Evolutionary conservation across 2,797 vertebrate species (phyloP).

Genomic region (Oreonectes daqikongensis): DNA sequence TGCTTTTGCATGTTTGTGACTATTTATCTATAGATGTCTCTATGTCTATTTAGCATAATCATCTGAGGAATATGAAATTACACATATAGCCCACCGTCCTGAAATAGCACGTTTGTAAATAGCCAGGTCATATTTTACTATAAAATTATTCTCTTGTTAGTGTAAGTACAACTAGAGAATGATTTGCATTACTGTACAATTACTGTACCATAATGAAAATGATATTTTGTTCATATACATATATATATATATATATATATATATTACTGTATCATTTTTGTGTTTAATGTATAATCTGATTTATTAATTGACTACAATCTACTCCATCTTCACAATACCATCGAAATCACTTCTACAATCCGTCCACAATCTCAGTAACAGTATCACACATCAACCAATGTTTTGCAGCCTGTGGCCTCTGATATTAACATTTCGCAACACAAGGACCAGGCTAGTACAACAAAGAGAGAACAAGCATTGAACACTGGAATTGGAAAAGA

Average conservation of each 20-base stretch:
- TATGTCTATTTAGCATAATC: no score
- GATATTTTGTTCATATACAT: neutral
- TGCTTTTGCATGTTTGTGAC: constrained; percentile 8
- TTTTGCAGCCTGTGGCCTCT: constrained; percentile 43
- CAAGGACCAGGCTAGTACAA: constrained; percentile 60
- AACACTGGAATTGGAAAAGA: constrained; percentile 57
- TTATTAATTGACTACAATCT: neutral
- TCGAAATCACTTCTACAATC: neutral
- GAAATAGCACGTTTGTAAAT: neutral
- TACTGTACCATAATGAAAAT: neutral
- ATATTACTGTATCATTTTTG: neutral
- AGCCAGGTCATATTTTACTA: neutral
- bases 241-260: no score
- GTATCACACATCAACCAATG: neutral
- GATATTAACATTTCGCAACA: constrained; percentile 65
- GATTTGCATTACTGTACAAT: no score
- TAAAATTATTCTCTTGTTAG: no score
- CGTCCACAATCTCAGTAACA: neutral
- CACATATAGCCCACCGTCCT: neutral
- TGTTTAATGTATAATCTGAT: neutral
- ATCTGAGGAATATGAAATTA: neutral
- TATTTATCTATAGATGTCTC: no score
- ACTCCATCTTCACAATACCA: neutral
- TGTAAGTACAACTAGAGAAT: no score
- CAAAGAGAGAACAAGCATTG: constrained; percentile 37